Evolutionary conservation across 2,113 vertebrate genomes (phyloP), one percentile per base, ranked within the genome.

Genomic region (Nyctereutes procyonoides): DNA sequence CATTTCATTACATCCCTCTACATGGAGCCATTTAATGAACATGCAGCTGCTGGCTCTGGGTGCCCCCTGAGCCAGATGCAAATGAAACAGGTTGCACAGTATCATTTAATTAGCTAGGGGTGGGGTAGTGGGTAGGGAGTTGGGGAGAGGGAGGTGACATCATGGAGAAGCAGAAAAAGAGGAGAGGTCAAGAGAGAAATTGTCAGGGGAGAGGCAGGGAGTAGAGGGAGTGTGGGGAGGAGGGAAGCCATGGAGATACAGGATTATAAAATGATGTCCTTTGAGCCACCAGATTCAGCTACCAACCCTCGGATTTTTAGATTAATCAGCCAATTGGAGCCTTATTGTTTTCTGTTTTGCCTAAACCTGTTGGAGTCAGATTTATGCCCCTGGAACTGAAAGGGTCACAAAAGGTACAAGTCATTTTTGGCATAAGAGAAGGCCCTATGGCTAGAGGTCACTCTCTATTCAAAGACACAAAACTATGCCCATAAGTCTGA

Each of bases 51-150:
- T 22, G 90, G 56, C 60, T 51, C 60, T 0, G 2, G 80, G 81
- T 55, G 26, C 43, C 48, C 82, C 60, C 83, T 20, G 92, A 79
- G 62, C 74, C 73, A 80, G 67, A 79, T 53, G 26, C 83, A 87
- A 69, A 93, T 58, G 92, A 88, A 69, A n/a, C 20, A 9, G 4
- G 8, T 55, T 56, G 51, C 28, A 15, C 1, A 9, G 13, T 67
- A n/a, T n/a, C 58, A 69, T 79, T 93, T 80, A 87, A 86, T 86
- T 86, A 86, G 48, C 82, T 76, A 48, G 82, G 60, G 48, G 28
- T 55, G 16, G 12, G 60, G 22, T 19, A 22, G 76, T 4, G 2
- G 76, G 76, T 43, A 53, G 22, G 6, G 32, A 17, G 43, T 14
- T 14, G 60, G 58, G 32, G 60, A 55, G 74, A 79, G 24, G 58